Evolutionary conservation across 2,113 vertebrate genomes (phyloP), one percentile per base, ranked within the genome.

Genomic region (Salvelinus sp.): DNA sequence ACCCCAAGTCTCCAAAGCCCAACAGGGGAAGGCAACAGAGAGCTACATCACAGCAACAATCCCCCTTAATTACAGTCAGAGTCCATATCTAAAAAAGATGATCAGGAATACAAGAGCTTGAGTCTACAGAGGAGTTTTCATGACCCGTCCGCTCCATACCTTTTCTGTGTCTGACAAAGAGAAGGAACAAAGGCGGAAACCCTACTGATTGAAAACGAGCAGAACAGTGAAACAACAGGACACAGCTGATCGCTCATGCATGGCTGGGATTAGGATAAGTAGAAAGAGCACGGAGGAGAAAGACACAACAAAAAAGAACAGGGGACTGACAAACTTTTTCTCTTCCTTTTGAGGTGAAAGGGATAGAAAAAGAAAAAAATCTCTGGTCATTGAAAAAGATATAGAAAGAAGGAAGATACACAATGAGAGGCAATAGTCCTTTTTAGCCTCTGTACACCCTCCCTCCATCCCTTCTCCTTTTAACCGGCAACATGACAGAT

Each of bases 211-310:
- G 92, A 94, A 97, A 97, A 97, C 95, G 95, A 96, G 95, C 95
- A 96, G 95, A 97, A 98, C 95, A 96, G 97, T 94, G 95, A 96
- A 96, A 97, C 97, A 97, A 97, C 96, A 96, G 95, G 93, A 96
- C 96, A 96, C 95, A 96, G 96, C 95, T 95, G 96, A 95, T 96
- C 96, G 92, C 95, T 98, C 96, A 97, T 97, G 97, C 97, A 96
- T 98, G 96, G 94, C 95, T 95, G 94, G 94, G 96, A 96, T 96
- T 97, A 96, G 95, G 58, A 96, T 95, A 95, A 95, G 95, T 92
- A 94, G 94, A 96, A 96, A 97, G 95, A 96, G 95, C 95, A 92
- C 89, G 93, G 91, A 96, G 96, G 95, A 96, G 89, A 97, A 96
- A 95, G 95, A 94, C 94, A 94, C 91, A 94, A 97, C 95, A 96